These are phyloP conservation scores for Luidia sarsii DNA, from an alignment of 53 echinoderm and acorn worm species.

Conservation along the genomic window DNA sequence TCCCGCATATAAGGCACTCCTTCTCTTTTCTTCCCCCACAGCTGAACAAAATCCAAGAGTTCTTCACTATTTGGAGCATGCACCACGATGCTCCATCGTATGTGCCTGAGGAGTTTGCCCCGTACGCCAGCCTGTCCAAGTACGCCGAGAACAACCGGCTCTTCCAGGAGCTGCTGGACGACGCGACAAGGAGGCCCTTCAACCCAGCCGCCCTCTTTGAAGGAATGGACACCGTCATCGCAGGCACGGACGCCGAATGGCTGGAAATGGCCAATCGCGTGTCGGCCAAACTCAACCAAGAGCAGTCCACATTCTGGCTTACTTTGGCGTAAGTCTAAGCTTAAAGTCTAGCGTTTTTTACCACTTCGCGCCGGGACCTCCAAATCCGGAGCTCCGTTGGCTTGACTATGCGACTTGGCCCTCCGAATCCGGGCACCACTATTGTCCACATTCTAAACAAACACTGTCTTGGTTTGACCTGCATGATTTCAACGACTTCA, in stretches of 20 bases:
- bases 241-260: constrained; percentile 28
- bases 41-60: constrained; percentile 1
- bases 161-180: neutral
- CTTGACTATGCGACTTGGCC: too few relatives aligned
- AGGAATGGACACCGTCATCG: neutral
- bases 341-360: too few relatives aligned
- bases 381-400: too few relatives aligned
- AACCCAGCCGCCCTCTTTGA: neutral
- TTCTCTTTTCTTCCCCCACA: neutral
- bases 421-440: too few relatives aligned
- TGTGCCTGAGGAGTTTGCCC: constrained; percentile 27
- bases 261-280: neutral
- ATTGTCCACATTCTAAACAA: too few relatives aligned
- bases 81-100: neutral
- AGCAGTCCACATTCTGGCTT: neutral
- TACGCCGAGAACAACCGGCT: constrained; percentile 35
- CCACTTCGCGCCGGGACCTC: too few relatives aligned
- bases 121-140: constrained; percentile 48
- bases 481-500: too few relatives aligned
- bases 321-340: constrained; percentile 9
- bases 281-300: neutral
- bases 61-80: neutral
- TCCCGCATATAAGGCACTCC: neutral
- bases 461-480: too few relatives aligned
- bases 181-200: constrained; percentile 5